Conservation (phyloP, 2,797 vertebrate genomes). For the Onychomys torridus region DNA sequence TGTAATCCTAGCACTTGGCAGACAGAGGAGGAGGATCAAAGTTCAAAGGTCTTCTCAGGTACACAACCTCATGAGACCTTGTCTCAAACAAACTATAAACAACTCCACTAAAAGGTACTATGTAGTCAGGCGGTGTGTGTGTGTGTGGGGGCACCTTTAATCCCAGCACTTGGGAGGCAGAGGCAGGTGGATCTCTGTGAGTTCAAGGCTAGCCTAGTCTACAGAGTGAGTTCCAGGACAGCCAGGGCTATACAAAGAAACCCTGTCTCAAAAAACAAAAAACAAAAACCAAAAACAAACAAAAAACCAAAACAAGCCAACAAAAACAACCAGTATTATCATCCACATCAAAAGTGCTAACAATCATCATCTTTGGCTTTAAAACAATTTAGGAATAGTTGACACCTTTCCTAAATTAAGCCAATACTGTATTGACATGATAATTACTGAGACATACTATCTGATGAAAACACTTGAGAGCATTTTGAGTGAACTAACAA, state of each 20-base stretch:
- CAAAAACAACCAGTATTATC: not conserved
- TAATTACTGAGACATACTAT: not conserved
- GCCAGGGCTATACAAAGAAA: too few species aligned
- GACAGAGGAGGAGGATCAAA: not conserved
- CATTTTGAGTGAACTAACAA: not conserved
- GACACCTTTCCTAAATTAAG: conserved; percentile 34
- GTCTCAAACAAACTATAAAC: too few species aligned
- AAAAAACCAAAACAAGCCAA: not conserved
- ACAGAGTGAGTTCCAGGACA: too few species aligned
- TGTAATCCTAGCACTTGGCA: not conserved
- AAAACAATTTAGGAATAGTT: not conserved
- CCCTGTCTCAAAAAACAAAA: too few species aligned
- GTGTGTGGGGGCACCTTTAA: too few species aligned
- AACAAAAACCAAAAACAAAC: too few species aligned
- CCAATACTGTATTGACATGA: not conserved
- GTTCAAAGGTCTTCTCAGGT: not conserved
- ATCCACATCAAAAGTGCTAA: conserved; percentile 42
- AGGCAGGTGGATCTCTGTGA: too few species aligned
- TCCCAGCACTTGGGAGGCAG: too few species aligned
- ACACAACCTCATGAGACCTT: not conserved
- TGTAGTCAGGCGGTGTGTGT: too few species aligned
- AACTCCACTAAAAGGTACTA: too few species aligned
- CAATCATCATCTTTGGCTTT: not conserved
- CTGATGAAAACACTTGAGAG: conserved; percentile 23
- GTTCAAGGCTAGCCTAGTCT: too few species aligned